phyloP scores from a whole-genome alignment of 2,113 vertebrate genomes.

The Heloderma charlesbogerti region DNA sequence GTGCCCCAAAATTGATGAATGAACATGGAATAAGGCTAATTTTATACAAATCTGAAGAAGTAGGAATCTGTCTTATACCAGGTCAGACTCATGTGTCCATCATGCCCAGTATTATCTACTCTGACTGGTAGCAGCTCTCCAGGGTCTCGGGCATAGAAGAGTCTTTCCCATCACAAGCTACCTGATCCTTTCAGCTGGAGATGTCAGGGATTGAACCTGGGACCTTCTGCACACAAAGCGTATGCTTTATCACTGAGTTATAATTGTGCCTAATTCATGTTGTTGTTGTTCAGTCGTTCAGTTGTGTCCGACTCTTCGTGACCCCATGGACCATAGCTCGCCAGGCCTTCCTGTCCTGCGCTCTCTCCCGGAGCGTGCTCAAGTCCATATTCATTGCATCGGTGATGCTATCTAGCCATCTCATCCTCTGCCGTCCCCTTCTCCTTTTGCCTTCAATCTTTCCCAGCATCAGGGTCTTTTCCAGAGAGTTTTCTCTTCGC shows the following conservation, averaged over 20 bases:
- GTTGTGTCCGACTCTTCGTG: no score
- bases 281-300: no score
- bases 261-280: no score
- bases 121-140: neutral
- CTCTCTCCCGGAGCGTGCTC: no score
- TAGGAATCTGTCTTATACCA: neutral
- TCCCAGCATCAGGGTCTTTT: no score
- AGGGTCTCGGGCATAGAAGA: neutral
- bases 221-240: neutral
- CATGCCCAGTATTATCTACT: neutral
- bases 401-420: no score
- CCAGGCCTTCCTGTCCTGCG: no score
- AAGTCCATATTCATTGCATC: no score
- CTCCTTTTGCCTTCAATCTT: no score
- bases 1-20: neutral
- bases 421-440: no score
- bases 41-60: neutral
- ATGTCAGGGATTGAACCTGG: neutral
- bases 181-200: neutral
- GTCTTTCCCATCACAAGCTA: neutral
- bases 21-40: neutral
- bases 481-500: no score
- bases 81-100: neutral
- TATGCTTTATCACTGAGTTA: neutral
- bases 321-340: no score